Evolutionary conservation across 2,797 vertebrate genomes (phyloP).

Genomic region (Microctenopoma lineatum): DNA sequence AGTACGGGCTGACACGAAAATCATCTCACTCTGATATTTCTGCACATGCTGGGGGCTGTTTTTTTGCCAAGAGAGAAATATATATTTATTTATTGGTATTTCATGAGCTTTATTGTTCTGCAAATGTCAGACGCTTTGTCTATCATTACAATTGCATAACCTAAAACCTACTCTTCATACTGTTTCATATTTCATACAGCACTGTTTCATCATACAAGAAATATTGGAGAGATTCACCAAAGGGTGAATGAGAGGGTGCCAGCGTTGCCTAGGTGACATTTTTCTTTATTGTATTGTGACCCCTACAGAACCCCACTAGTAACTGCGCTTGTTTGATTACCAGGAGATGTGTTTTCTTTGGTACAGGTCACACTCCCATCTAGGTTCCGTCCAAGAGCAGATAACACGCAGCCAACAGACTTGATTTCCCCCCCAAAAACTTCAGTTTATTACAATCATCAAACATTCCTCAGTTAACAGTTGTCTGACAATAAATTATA

Average conservation of each 20-base stretch:
- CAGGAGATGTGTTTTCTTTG: no score
- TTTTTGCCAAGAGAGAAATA: background rate
- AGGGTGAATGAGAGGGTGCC: slow-evolving; percentile 23
- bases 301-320: no score
- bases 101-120: slow-evolving; percentile 8
- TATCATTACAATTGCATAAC: slow-evolving; percentile 30
- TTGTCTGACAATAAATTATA: no score
- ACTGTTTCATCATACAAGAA: slow-evolving; percentile 31
- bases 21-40: background rate
- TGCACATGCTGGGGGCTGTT: background rate
- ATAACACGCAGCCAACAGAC: no score
- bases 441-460: no score
- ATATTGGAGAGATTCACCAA: slow-evolving; percentile 34
- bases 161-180: slow-evolving; percentile 14
- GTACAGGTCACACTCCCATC: no score
- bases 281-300: slow-evolving; percentile 68
- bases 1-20: background rate
- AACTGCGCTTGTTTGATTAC: no score
- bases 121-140: slow-evolving; percentile 21
- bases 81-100: slow-evolving; percentile 21
- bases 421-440: no score
- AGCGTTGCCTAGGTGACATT: slow-evolving; percentile 77
- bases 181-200: slow-evolving; percentile 44
- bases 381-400: no score
- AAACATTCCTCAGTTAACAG: no score